Conservation (phyloP, 2,113 vertebrate species). For the Semicossyphus pulcher region DNA sequence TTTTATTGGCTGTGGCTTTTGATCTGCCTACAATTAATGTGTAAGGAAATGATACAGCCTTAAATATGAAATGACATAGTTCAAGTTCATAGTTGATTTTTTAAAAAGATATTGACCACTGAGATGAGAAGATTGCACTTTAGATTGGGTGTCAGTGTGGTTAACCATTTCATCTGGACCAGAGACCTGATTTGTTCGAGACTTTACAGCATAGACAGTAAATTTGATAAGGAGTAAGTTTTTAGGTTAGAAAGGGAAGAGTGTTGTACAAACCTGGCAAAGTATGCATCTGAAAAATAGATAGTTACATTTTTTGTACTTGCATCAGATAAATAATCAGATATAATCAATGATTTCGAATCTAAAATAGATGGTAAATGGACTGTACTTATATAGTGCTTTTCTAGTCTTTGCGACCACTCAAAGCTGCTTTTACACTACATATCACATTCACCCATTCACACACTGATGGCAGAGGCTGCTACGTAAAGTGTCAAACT, state of each 20-base stretch:
- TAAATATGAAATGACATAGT: neutral
- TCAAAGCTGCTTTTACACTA: too few relatives aligned
- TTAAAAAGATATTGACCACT: neutral
- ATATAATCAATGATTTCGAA: neutral
- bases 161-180: neutral
- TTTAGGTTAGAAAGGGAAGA: too few relatives aligned
- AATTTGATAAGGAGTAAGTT: too few relatives aligned
- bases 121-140: neutral
- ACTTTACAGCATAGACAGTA: neutral
- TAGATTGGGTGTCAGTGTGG: neutral
- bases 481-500: too few relatives aligned
- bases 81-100: too few relatives aligned
- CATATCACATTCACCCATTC: too few relatives aligned
- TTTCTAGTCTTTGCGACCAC: too few relatives aligned
- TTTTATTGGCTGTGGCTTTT: too few relatives aligned
- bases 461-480: too few relatives aligned
- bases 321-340: neutral
- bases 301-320: neutral
- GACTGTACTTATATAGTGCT: too few relatives aligned
- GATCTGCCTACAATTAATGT: too few relatives aligned
- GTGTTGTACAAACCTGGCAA: neutral
- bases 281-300: slow-evolving; percentile 7
- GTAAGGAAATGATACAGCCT: neutral
- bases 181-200: neutral
- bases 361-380: too few relatives aligned